Evolutionary conservation across 2,113 vertebrate species (phyloP).

Genomic region (Campylorhamphus procurvoides): DNA sequence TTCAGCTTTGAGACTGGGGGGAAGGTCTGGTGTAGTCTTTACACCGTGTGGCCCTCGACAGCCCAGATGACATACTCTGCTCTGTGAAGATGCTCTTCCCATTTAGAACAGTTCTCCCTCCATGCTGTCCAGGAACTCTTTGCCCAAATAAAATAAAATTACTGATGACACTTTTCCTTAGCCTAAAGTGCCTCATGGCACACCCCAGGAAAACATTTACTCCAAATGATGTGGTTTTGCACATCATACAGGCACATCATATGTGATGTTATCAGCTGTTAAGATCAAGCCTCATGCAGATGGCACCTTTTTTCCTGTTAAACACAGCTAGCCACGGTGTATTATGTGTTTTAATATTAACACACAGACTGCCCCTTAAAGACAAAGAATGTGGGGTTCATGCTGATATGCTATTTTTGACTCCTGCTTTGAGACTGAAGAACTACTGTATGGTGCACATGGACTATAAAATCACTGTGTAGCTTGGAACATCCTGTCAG

Average conservation of each 20-base stretch:
- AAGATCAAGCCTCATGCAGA: background rate
- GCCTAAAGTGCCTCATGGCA: background rate
- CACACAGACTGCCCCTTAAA: background rate
- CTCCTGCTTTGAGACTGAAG: background rate
- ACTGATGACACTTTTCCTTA: background rate
- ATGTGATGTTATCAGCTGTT: background rate
- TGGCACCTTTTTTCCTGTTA: background rate
- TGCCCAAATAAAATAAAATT: background rate
- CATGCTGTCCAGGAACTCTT: background rate
- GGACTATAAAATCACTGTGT: background rate
- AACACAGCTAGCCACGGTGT: background rate
- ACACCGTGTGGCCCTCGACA: accelerated
- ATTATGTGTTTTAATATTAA: background rate
- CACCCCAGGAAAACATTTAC: background rate
- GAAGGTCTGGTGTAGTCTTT: background rate
- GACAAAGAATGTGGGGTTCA: background rate
- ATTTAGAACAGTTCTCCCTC: background rate
- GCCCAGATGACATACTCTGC: background rate
- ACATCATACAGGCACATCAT: accelerated
- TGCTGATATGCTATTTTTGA: background rate
- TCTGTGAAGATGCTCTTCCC: background rate
- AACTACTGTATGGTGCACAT: background rate
- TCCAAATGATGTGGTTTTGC: background rate
- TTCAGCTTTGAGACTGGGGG: background rate
- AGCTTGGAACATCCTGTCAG: constrained; percentile 33